Evolutionary conservation across 1,140 invertebrate genomes (phyloP), one percentile per base, ranked within the genome.

Genomic region (Anadara kagoshimensis): DNA sequence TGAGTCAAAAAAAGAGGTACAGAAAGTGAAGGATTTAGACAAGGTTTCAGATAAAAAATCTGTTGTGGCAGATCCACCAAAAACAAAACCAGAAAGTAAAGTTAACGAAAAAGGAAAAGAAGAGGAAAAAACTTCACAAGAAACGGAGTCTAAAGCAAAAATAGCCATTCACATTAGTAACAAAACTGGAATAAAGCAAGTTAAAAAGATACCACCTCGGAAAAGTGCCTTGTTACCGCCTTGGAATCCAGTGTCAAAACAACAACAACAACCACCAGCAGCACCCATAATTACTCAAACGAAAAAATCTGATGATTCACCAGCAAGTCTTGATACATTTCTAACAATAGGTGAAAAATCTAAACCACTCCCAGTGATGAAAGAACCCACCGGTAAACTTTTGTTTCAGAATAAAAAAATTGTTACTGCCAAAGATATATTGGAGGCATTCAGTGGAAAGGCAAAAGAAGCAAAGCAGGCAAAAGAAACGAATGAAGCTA

Each of bases 241-340:
- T 24, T 84, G 81, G 81, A 81, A 75, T 43, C 79, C 81, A 7
- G 76, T 83, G 5, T 75, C 79, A 1, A 76, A 79, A 71, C 75
- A 81, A 22, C 47, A 59, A 59, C 51, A 59, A 47, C 11, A 22
- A 36, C 47, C 56, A 47, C 11, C 47, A 29, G 16, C 18, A 16
- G 44, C 54, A 73, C 5, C 26, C 20, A 63, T 16, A 43, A 20
- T n/a, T 22, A 26, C 41, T 24, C 49, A 63, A 59, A 36, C 29
- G 53, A 41, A 56, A 63, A 44, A 22, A 18, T 49, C 41, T 47
- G 49, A 43, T 22, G 66, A 67, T n/a, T 61, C 74, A 43, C 71
- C 78, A 5, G 61, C 59, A 11, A 64, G 66, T 61, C 66, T 83
- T n/a, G 81, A 83, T 71, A 54, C 70, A 26, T 83, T 83, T 59